Base-by-base conservation (phyloP, 2,113 vertebrate species). In the Hystrix brachyura region DNA sequence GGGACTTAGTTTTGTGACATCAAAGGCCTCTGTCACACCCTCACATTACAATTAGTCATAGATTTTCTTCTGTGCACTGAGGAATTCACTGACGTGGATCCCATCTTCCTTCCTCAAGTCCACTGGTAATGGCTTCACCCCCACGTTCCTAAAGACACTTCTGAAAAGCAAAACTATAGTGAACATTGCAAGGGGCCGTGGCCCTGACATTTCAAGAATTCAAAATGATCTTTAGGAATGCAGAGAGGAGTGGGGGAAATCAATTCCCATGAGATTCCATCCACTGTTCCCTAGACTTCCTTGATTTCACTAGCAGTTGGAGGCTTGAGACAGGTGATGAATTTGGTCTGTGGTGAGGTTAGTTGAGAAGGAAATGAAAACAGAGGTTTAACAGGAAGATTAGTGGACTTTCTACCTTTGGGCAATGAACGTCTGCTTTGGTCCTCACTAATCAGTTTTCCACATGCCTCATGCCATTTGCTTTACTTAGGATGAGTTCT, bases 331-430 rank as follows among this genome's bases (percentile, higher is more conserved):
- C 96, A 96, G 78, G 94, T 96, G 96, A 98, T 97, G 91, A 95
- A 98, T 98, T 98, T 97, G 96, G 94, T 97, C 93, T 88, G 94
- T 92, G 83, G 88, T 93, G 74, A 96, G 93, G 91, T 96, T 97
- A 96, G 96, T 97, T 97, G 97, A 97, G 92, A 97, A 96, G 91
- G 91, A 98, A 98, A 97, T 98, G 92, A 96, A 97, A 97, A 96
- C 69, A 96, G 95, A 95, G 86, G 83, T 94, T 98, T 97, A 97
- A 96, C 90, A 96, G 95, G 92, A 97, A 96, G 96, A 97, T 97
- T 98, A 98, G 97, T 98, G 93, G 89, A 97, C 96, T 97, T 96
- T 91, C 95, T 98, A 96, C 97, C 97, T 96, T 78, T 97, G 86
- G 92, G 95, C 96, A 97, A 87, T 96, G 95, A 96, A 89, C 14